Evolutionary conservation across 2,113 vertebrate species (phyloP).

Genomic region (Caloenas nicobarica): DNA sequence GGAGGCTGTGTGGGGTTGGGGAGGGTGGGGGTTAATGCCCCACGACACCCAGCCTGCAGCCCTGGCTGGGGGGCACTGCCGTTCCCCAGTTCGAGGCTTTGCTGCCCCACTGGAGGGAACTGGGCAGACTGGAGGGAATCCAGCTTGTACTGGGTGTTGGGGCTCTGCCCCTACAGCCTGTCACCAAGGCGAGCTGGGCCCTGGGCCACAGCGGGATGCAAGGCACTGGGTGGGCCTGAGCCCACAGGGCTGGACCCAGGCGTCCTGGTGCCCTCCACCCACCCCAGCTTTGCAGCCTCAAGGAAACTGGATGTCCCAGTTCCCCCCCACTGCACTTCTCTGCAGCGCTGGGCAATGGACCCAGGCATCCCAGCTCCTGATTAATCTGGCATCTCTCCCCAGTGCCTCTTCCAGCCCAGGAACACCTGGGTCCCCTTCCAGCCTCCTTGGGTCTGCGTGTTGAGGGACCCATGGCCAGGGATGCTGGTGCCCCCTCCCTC

Average conservation of each 20-base stretch:
- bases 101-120: neutral
- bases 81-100: neutral
- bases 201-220: accelerated
- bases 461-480: neutral
- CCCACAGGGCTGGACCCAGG: neutral
- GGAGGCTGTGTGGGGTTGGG: neutral
- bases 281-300: neutral
- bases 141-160: neutral
- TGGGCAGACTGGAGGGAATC: neutral
- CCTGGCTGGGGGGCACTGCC: accelerated
- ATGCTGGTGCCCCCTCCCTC: neutral
- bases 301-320: neutral
- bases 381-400: conserved; percentile 17
- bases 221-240: neutral
- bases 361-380: neutral
- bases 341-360: conserved; percentile 52
- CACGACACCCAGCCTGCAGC: neutral
- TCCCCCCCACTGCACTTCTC: neutral
- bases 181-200: neutral
- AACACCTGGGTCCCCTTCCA: conserved; percentile 39
- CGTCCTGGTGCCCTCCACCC: accelerated
- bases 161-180: neutral
- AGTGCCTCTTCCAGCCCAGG: conserved; percentile 10
- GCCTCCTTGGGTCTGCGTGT: neutral
- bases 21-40: neutral